Base-by-base conservation (phyloP, 1,140 invertebrate genomes). In the Diorhabda carinulata region DNA sequence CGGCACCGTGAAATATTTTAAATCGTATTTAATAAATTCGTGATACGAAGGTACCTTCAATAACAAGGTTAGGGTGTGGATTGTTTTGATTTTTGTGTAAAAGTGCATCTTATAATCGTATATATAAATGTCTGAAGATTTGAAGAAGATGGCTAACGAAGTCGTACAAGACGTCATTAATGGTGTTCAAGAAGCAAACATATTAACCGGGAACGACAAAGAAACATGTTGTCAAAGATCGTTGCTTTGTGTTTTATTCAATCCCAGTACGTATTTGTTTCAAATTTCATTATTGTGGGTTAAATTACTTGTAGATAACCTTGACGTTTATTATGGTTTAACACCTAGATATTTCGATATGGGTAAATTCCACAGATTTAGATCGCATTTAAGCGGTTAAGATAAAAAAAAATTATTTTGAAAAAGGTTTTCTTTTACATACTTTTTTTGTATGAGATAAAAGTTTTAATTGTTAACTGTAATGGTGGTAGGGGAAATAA, bases 81-180 rank as follows among this genome's bases (percentile, higher is more conserved):
- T 63, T 63, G 43, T 52, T 63, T 44, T 52, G 42, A 8, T 61
- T 60, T 6, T 61, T 10, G 25, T 41, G n/a, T 41, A 61, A 8
- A 40, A 61, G 59, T 61, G 59, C 25, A 52, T 52, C 6, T n/a
- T 9, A 52, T 61, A 40, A 25, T 25, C 25, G 25, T 25, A 9
- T 61, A 41, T 44, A 8, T 10, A 40, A 41, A 72, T 72, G 71
- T 68, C 57, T 9, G 67, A 72, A 47, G 68, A 69, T 45, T 64
- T 77, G 3, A 75, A 73, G 57, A 69, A 75, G 57, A 73, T 71
- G 3, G 74, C 76, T 7, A 72, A 74, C 57, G 72, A 68, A 44
- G 62, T 77, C 9, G 73, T 79, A 40, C 75, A 76, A 7, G 75
- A 75, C 61, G 75, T 78, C 10, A 47, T 78, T 9, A 72, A 76